Conservation (phyloP, 2,113 vertebrate species). For the Morone saxatilis region DNA sequence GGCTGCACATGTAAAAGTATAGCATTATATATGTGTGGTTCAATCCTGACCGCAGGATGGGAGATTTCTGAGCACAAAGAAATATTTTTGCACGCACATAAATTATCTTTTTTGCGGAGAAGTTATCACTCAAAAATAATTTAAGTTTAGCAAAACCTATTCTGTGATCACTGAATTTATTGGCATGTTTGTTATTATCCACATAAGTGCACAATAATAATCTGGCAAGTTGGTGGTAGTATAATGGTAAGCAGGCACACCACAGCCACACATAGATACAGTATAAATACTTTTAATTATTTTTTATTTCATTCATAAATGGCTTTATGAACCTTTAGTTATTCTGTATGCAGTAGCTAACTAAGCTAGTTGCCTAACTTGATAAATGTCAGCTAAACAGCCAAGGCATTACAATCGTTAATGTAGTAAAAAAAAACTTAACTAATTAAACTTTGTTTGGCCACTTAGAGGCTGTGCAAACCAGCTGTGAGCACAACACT, state of each 20-base stretch:
- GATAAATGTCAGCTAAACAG: not conserved
- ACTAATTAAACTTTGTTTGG: not conserved
- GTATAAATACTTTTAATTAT: not conserved
- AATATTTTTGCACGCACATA: not conserved
- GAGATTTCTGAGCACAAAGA: not conserved
- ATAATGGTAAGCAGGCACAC: not conserved
- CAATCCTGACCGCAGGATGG: not conserved
- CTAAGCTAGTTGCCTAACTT: not conserved
- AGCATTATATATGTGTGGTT: constrained; percentile 6
- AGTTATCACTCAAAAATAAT: not conserved
- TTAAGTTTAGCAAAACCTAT: not conserved
- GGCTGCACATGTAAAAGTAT: constrained; percentile 39
- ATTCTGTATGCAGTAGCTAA: not conserved
- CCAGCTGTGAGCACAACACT: not conserved
- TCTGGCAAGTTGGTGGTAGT: not conserved
- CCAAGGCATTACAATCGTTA: not conserved
- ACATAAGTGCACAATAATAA: not conserved
- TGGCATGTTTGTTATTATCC: not conserved
- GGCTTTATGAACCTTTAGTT: too few relatives aligned
- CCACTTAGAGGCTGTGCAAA: not conserved
- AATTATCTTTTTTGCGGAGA: constrained; percentile 15
- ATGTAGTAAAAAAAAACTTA: not conserved
- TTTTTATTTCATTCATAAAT: not conserved
- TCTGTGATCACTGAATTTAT: not conserved
- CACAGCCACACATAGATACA: not conserved